Percentiles rank a stretch among this genome's conserved stretches.
Conservation (phyloP, 2,113 vertebrate species). For the Hydropotes inermis region DNA sequence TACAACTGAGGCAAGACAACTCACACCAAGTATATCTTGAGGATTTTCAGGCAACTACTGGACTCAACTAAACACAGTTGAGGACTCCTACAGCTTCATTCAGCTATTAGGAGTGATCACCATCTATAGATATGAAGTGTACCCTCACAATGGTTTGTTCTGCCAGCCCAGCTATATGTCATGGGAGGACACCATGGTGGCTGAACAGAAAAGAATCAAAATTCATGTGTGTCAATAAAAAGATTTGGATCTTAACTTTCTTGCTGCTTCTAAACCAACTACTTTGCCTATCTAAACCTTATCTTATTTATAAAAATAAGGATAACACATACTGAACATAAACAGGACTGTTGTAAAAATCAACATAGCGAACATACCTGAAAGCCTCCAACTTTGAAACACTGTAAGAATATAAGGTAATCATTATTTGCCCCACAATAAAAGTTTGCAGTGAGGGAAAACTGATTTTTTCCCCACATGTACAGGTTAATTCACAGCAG, state of each 20-base stretch:
- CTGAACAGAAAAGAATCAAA: not conserved
- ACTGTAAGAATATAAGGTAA: not conserved
- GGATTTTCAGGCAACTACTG: not conserved
- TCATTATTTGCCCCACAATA: not conserved
- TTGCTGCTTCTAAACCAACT: not conserved
- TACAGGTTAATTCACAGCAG: not conserved
- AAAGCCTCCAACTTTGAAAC: not conserved
- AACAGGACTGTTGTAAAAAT: not conserved
- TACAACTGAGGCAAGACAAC: not conserved
- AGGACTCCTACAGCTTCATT: not conserved
- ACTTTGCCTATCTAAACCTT: not conserved
- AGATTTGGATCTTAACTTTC: not conserved
- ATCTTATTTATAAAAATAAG: not conserved
- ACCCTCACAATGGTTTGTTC: not conserved
- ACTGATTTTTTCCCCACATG: accelerated
- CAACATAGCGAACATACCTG: not conserved
- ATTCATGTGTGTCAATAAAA: not conserved
- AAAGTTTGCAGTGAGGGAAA: not conserved
- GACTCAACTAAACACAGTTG: not conserved
- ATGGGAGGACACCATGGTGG: not conserved
- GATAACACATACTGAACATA: not conserved
- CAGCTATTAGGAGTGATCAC: not conserved
- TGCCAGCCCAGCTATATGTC: not conserved
- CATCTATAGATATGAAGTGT: not conserved
- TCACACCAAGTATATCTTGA: not conserved